Evolutionary conservation across 1,140 invertebrate species (phyloP).

Genomic region (Euborellia annulipes): DNA sequence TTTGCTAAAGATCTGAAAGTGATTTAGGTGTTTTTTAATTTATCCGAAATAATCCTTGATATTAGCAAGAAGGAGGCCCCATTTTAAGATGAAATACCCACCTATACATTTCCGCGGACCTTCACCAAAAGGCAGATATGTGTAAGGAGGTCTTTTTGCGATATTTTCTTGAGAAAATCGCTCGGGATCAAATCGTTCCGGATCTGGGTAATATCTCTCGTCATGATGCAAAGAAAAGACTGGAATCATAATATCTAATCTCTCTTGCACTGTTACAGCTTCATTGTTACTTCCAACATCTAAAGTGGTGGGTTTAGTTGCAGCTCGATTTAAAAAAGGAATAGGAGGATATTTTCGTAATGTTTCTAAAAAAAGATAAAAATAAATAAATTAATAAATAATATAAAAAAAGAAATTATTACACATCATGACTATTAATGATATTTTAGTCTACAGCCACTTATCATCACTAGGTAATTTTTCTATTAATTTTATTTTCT

Average conservation of each 20-base stretch:
- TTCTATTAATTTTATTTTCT: no score
- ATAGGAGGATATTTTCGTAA: constrained; percentile 3
- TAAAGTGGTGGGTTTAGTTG: background rate
- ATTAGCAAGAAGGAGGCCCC: background rate
- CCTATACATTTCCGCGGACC: constrained; percentile 40
- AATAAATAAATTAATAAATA: no score
- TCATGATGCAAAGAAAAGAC: constrained; percentile 26
- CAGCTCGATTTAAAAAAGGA: background rate
- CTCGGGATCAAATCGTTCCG: constrained; percentile 40
- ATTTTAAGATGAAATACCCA: constrained; percentile 12
- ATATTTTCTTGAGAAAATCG: constrained; percentile 29
- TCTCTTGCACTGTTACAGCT: background rate
- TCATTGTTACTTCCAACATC: background rate
- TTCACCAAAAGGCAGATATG: constrained; percentile 37
- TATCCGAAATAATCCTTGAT: background rate
- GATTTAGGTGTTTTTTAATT: no score
- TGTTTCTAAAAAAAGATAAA: constrained; percentile 3
- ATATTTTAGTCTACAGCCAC: no score
- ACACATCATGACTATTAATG: no score
- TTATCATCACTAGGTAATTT: no score
- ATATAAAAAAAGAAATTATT: no score
- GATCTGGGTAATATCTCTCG: constrained; percentile 30
- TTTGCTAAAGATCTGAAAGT: no score
- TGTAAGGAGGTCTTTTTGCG: constrained; percentile 24
- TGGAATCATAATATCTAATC: background rate